phyloP scores from a whole-genome alignment of 2,797 vertebrate genomes.

The Enteromius radiatus region DNA sequence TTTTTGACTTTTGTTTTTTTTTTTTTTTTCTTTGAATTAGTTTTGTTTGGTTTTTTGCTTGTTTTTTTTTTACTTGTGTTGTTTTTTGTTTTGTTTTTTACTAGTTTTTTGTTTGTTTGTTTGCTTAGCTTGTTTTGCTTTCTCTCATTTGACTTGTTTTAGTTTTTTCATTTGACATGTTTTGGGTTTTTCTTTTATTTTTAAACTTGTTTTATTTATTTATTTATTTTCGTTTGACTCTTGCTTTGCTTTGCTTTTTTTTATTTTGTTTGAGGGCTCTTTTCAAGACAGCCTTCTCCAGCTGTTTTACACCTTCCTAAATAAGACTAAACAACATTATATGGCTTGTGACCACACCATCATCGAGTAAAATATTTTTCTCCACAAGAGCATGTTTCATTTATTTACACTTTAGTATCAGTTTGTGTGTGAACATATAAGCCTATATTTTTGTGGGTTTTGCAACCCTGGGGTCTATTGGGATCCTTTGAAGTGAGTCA shows the following conservation, averaged over 20 bases:
- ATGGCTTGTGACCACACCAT: not conserved
- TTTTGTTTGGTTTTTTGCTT: not conserved
- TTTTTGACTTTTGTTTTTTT: not conserved
- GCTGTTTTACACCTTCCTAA: not conserved
- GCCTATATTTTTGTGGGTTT: not conserved
- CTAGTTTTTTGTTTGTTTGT: not conserved
- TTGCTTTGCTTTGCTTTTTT: not conserved
- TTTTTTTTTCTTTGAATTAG: too few species aligned
- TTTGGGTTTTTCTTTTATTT: too few species aligned
- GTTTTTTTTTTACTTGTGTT: not conserved
- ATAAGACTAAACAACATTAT: not conserved
- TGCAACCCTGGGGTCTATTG: not conserved
- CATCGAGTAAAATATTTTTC: not conserved
- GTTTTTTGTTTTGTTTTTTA: not conserved
- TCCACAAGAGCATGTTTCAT: not conserved
- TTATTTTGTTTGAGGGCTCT: not conserved
- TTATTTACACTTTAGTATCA: not conserved
- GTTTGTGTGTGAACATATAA: not conserved
- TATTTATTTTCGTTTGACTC: not conserved
- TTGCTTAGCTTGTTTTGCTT: not conserved
- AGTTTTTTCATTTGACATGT: not conserved
- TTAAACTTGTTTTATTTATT: too few species aligned
- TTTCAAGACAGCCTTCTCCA: not conserved
- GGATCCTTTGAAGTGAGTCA: conserved; percentile 13
- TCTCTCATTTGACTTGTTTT: not conserved